phyloP scores from a whole-genome alignment of 2,888 invertebrate species.

The Homarus gammarus region DNA sequence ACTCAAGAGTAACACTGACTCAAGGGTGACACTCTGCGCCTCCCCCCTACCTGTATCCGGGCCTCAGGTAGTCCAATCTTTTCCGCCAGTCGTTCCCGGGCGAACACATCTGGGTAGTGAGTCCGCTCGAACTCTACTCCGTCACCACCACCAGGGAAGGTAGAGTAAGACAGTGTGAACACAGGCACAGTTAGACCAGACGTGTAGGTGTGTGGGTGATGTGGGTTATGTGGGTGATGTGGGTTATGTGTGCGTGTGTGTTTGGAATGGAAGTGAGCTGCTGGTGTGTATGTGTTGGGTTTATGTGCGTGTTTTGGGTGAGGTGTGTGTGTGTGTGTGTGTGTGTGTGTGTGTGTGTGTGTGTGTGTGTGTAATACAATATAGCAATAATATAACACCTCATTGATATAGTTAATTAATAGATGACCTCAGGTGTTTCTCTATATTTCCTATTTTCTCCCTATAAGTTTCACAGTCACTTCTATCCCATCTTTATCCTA shows the following conservation, averaged over 20 bases:
- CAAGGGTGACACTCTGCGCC: slow-evolving; percentile 11
- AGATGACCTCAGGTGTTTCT: too few relatives aligned
- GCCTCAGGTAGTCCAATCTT: slow-evolving; percentile 96
- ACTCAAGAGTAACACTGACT: too few relatives aligned
- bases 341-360: slow-evolving; percentile 43
- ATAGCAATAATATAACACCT: too few relatives aligned
- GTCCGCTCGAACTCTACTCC: slow-evolving; percentile 93
- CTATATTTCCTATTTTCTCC: too few relatives aligned
- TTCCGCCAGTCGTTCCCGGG: slow-evolving; percentile 92
- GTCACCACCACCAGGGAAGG: slow-evolving; percentile 35
- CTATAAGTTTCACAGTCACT: too few relatives aligned
- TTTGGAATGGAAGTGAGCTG: too few relatives aligned
- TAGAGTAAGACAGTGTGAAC: background rate
- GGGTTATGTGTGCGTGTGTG: too few relatives aligned
- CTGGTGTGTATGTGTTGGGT: too few relatives aligned
- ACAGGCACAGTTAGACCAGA: background rate
- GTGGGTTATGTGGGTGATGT: too few relatives aligned
- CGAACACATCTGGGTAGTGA: slow-evolving; percentile 93
- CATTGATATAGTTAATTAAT: too few relatives aligned
- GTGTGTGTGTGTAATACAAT: slow-evolving; percentile 18
- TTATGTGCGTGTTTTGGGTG: background rate
- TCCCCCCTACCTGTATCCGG: slow-evolving; percentile 90
- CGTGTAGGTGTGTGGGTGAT: too few relatives aligned
- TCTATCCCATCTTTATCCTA: too few relatives aligned
- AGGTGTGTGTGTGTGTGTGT: slow-evolving; percentile 45